Conservation (phyloP, 2,113 vertebrate genomes). For the Eubucco bourcierii region DNA sequence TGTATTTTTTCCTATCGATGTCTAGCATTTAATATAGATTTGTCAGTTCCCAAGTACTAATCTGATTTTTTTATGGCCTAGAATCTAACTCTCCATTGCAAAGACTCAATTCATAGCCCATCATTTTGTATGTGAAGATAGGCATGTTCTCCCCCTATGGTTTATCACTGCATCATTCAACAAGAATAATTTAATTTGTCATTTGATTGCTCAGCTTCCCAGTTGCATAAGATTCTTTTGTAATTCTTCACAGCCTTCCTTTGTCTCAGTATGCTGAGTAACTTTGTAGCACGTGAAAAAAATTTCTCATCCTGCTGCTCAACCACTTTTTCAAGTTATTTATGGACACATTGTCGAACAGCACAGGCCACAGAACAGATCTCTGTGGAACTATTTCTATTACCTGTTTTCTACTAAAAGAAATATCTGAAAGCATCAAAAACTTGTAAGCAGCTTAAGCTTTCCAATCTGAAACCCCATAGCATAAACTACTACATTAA, state of each 20-base stretch:
- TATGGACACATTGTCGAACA: not conserved
- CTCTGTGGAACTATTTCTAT: not conserved
- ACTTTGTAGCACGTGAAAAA: not conserved
- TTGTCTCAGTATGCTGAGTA: conserved; percentile 8
- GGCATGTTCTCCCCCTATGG: not conserved
- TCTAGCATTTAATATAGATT: not conserved
- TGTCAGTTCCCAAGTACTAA: not conserved
- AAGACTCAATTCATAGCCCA: not conserved
- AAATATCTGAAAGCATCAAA: not conserved
- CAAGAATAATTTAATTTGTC: conserved; percentile 32
- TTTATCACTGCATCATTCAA: conserved; percentile 24
- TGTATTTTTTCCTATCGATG: not conserved
- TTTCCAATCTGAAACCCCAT: not conserved
- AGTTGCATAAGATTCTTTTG: conserved; percentile 43
- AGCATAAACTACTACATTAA: not conserved
- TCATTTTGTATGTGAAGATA: not conserved
- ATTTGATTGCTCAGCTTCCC: conserved; percentile 30
- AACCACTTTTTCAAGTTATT: conserved; percentile 11
- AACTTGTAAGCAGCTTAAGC: not conserved
- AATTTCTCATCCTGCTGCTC: not conserved
- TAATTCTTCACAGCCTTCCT: conserved; percentile 22
- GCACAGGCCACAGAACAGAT: not conserved
- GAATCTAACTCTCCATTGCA: not conserved
- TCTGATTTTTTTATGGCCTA: not conserved
- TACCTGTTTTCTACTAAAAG: not conserved